phyloP scores from a whole-genome alignment of 1,140 invertebrate genomes.

The Streblospio benedicti region DNA sequence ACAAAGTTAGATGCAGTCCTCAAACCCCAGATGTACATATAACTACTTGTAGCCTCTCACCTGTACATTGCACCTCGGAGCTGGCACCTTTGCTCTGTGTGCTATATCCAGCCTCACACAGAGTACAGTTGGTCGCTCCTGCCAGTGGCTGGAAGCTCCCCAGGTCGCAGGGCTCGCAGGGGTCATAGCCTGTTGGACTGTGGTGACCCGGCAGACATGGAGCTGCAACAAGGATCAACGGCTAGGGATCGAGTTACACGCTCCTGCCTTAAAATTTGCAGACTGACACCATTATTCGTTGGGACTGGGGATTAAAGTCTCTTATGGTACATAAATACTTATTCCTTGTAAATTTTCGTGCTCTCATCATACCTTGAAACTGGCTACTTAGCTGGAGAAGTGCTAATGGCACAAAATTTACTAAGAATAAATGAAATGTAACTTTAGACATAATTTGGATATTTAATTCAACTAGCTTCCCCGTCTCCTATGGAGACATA shows the following conservation, averaged over 20 bases:
- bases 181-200: slow-evolving; percentile 67
- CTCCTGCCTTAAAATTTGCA: background rate
- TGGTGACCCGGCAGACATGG: slow-evolving; percentile 88
- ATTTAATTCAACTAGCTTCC: too few species aligned
- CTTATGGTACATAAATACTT: background rate
- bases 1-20: too few species aligned
- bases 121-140: slow-evolving; percentile 67
- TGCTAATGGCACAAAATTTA: too few species aligned
- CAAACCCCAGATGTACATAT: background rate
- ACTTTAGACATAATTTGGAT: too few species aligned
- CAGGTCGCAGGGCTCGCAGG: slow-evolving; percentile 79
- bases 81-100: slow-evolving; percentile 74
- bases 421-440: too few species aligned
- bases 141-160: slow-evolving; percentile 62
- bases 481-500: too few species aligned
- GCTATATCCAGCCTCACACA: slow-evolving; percentile 78
- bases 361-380: background rate
- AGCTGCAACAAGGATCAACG: slow-evolving; percentile 45
- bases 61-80: slow-evolving; percentile 70
- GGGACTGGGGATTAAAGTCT: slow-evolving; percentile 4
- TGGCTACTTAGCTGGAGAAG: background rate
- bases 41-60: slow-evolving; percentile 39
- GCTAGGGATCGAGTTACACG: background rate
- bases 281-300: background rate
- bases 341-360: background rate